Evolutionary conservation across 1,140 invertebrate genomes (phyloP).

Genomic region (Aphelenchoides avenae): DNA sequence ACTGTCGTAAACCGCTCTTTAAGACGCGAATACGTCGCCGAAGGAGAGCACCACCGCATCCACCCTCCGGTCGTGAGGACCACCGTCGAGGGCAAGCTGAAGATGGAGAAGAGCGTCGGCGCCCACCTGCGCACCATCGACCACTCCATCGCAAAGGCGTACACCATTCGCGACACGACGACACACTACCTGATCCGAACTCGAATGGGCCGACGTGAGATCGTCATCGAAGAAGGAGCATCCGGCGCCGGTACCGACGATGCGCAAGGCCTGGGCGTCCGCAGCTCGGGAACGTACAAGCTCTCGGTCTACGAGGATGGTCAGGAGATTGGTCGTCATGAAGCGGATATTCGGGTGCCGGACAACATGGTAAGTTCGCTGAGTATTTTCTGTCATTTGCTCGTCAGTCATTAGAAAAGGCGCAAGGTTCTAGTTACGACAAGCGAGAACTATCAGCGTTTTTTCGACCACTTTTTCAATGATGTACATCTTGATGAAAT

Average conservation of each 20-base stretch:
- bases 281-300: slow-evolving; percentile 32
- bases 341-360: slow-evolving; percentile 40
- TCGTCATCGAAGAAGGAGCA: slow-evolving; percentile 35
- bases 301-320: slow-evolving; percentile 46
- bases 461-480: neutral
- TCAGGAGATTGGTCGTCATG: slow-evolving; percentile 41
- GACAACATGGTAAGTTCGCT: slow-evolving; percentile 45
- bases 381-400: no score
- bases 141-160: slow-evolving; percentile 41
- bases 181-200: slow-evolving; percentile 43
- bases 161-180: slow-evolving; percentile 42
- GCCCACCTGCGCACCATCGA: slow-evolving; percentile 30
- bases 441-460: neutral
- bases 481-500: slow-evolving; percentile 4
- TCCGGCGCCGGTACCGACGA: slow-evolving; percentile 16
- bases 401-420: no score
- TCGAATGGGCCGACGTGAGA: slow-evolving; percentile 34
- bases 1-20: neutral
- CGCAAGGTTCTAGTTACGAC: no score
- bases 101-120: slow-evolving; percentile 47
- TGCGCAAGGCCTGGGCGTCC: slow-evolving; percentile 16
- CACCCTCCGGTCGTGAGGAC: slow-evolving; percentile 44
- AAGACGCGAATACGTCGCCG: no score
- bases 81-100: slow-evolving; percentile 42
- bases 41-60: slow-evolving; percentile 6